These are phyloP conservation scores for Myotis planiceps DNA, from an alignment of 2,797 vertebrate genomes.

Conservation along the genomic window DNA sequence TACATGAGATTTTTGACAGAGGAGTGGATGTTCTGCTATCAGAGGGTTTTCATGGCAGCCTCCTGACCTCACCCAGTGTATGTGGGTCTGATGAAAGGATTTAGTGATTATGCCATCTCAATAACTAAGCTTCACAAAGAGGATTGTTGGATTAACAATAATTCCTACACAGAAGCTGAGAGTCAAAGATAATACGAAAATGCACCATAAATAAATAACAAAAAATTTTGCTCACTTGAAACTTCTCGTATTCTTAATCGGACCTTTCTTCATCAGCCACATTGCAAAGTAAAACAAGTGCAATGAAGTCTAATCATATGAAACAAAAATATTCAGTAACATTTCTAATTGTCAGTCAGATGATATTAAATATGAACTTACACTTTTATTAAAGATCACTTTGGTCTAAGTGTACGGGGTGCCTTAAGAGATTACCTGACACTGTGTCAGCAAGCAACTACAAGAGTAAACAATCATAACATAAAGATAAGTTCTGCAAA, in stretches of 20 bases:
- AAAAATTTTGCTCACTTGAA: background rate
- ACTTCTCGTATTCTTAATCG: background rate
- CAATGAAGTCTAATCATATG: background rate
- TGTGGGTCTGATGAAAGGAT: background rate
- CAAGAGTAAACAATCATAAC: background rate
- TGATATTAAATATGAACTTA: background rate
- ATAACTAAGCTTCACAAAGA: background rate
- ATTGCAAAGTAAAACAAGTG: conserved; percentile 1
- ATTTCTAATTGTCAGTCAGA: background rate
- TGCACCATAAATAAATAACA: background rate
- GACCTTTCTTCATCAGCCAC: background rate
- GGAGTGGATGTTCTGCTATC: background rate
- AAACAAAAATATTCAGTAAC: background rate
- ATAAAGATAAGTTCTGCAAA: background rate
- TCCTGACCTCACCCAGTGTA: background rate
- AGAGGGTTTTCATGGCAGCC: background rate
- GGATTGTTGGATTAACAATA: background rate
- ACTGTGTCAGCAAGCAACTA: background rate
- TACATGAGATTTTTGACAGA: background rate
- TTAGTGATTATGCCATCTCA: background rate
- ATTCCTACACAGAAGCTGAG: background rate
- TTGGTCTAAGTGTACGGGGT: background rate
- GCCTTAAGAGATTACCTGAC: background rate
- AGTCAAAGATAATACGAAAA: background rate
- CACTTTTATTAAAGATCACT: background rate